Evolutionary conservation across 2,797 vertebrate species (phyloP), one percentile per base, ranked within the genome.

Genomic region (Acipenser transmontanus): DNA sequence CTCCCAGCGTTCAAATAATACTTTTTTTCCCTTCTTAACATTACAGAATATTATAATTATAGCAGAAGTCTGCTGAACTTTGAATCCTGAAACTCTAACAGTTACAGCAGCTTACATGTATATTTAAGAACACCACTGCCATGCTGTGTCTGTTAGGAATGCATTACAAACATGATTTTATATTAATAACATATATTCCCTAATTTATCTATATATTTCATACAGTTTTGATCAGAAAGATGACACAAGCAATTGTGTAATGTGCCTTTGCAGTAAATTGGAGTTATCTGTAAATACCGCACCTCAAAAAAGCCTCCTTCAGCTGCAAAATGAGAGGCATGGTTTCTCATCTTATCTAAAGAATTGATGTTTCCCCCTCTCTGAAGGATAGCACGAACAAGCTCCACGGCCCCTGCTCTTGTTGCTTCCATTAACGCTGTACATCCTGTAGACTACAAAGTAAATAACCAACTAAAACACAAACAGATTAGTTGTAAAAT

Each of bases 231-330:
- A 66, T 4, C 8, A 47, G 61, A 10, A 59, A 52, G 6, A 17
- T 4, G 13, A 59, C 11, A 20, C 7, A 67, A 12, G 50, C 7
- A 47, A 34, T 34, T 34, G 34, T 34, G 34, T 3, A 34, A 34
- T 34, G 34, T 34, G 34, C 3, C 34, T 34, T 34, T 34, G 34
- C 34, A 34, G 34, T 34, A 34, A 34, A 34, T 4, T 34, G 2
- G 34, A 34, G 34, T 34, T 68, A 65, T 50, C 4, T 52, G 14
- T 20, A 1, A 13, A 8, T 4, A 62, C 9, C 20, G 76, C 88
- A 98, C 96, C 88, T 97, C 91, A 68, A 97, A 89, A 73, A 85
- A 93, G 66, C 95, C 95, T 64, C 90, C 91, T 89, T 89, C 91
- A 69, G 96, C 95, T 1, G 96, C 95, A 1, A 94, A 95, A 82